Base-by-base conservation (phyloP, 2,113 vertebrate species). In the Turnix velox region DNA sequence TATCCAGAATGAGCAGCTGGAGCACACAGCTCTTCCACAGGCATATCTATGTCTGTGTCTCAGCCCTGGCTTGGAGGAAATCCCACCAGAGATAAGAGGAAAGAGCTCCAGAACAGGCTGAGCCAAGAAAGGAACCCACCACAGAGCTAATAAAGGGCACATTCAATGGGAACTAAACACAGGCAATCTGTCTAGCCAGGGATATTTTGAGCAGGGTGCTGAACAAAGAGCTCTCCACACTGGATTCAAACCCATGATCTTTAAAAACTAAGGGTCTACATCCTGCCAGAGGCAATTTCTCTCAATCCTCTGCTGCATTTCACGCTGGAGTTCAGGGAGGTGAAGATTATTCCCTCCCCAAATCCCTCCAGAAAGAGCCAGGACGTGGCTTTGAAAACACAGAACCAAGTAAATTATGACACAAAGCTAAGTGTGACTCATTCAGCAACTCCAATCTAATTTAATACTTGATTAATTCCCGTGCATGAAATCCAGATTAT, bases 321-420 rank as follows among this genome's bases (percentile, higher is more conserved):
- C 42, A n/a, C 0, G 1, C 67, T 8, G 6, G 4, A 2, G 5
- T 4, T 13, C 39, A 19, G 12, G 12, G 65, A 58, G 35, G 16
- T 52, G 25, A 43, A 46, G 61, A 12, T 54, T 14, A 7, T 0
- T 8, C 43, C 23, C 28, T 27, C 9, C 9, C 12, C 13, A 74
- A 81, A 78, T 31, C 69, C 90, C 85, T 54, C 13, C 52, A 54
- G 42, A 37, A 81, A 89, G 1, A 80, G 39, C 22, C 6, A 22
- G 68, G 68, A 25, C 49, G 9, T 6, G 27, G 25, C 8, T 87
- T 65, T 33, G 28, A 58, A 80, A 48, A 54, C 4, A 22, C 2
- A 18, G 6, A 48, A 69, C 4, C 33, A 37, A 63, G 39, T 12
- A 4, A 43, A 51, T 1, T 4, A 20, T 1, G 69, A 19, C 82